Base-by-base conservation (phyloP, 2,113 vertebrate genomes). In the Corythaeola cristata region DNA sequence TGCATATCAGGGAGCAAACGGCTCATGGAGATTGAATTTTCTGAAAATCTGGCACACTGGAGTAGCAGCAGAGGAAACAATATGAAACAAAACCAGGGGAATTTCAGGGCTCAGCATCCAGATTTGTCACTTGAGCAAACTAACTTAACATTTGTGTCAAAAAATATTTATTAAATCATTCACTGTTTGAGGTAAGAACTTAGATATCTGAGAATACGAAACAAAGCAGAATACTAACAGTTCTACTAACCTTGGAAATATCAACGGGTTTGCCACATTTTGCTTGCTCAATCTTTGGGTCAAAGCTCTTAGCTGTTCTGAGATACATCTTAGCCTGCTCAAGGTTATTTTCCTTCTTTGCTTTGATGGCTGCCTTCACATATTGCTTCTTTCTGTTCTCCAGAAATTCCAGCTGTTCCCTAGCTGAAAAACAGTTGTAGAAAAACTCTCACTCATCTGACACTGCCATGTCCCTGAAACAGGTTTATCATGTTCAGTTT, bases 281-380 rank as follows among this genome's bases (percentile, higher is more conserved):
- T 6, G 97, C 98, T 4, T 98, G 98, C 84, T 98, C 98, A 23
- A 99, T 99, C 95, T 98, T 97, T 67, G 97, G 96, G 59, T 99
- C 99, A 2, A 99, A 96, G 83, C 96, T 79, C 88, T 99, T 99
- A 11, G 99, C 98, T 26, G 98, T 98, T 76, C 98, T 98, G 85
- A 99, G 98, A 69, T 99, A 98, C 1, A 77, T 81, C 96, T 98
- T 99, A 7, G 99, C 99, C 96, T 99, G 98, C 73, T 99, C 99
- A 52, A 99, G 88, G 93, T 99, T 98, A n/a, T 98, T 98, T 71
- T 98, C 98, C 83, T 99, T 99, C 95, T 99, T 99, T 39, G 99
- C 99, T 96, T 99, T 98, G 91, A 99, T 72, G 2, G 99, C 99
- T 22, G 99, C 99, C 96, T 98, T 99, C 97, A 99, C 95, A 97